phyloP scores from a whole-genome alignment of 2,797 vertebrate genomes.

The Lutra lutra region DNA sequence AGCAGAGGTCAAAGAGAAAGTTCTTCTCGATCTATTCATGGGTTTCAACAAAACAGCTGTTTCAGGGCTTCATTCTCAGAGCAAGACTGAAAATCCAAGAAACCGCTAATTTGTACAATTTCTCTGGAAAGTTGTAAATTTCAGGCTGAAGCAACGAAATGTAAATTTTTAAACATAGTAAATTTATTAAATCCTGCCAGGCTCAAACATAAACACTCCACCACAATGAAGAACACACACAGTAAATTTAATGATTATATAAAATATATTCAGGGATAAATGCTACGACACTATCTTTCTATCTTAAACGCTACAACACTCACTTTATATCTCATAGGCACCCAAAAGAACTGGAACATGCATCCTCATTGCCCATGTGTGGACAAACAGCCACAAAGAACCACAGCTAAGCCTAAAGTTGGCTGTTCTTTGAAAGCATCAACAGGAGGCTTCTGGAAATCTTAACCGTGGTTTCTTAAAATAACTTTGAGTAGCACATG shows the following conservation, averaged over 20 bases:
- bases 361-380: not conserved
- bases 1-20: conserved; percentile 59
- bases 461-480: conserved; percentile 59
- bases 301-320: conserved; percentile 45
- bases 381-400: conserved; percentile 59
- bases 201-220: conserved; percentile 26
- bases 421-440: conserved; percentile 54
- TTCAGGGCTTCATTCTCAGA: conserved; percentile 20
- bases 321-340: conserved; percentile 15
- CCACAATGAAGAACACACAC: conserved; percentile 28
- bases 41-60: conserved; percentile 39
- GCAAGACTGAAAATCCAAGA: conserved; percentile 61
- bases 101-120: conserved; percentile 53
- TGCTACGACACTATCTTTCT: conserved; percentile 35
- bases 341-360: conserved; percentile 42
- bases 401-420: conserved; percentile 58
- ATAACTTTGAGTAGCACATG: conserved; percentile 15
- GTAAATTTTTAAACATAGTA: conserved; percentile 28
- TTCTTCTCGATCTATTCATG: not conserved
- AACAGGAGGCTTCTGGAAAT: conserved; percentile 60
- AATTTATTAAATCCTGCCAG: conserved; percentile 57
- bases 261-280: conserved; percentile 40
- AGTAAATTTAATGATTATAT: conserved; percentile 30
- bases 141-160: conserved; percentile 49
- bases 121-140: conserved; percentile 56